phyloP scores from a whole-genome alignment of 2,113 vertebrate genomes.

The Marmota monax region DNA sequence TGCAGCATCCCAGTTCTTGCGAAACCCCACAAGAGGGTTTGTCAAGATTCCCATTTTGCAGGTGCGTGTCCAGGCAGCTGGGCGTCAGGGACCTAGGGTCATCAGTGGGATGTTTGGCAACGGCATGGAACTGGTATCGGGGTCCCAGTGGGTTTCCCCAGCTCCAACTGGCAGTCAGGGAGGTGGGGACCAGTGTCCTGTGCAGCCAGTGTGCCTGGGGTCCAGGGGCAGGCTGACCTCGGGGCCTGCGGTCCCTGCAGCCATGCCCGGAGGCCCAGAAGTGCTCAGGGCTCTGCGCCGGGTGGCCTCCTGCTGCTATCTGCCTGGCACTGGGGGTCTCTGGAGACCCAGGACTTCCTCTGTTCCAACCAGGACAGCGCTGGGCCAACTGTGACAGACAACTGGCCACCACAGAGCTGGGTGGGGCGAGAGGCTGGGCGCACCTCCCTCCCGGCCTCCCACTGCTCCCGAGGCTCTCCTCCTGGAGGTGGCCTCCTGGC shows the following conservation, averaged over 20 bases:
- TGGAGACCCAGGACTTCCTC: fast-evolving
- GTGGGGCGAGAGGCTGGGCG: fast-evolving
- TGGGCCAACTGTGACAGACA: background rate
- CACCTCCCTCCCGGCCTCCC: fast-evolving
- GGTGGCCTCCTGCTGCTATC: fast-evolving
- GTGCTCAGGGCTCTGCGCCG: fast-evolving
- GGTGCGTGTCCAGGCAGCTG: background rate
- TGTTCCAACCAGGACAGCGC: background rate
- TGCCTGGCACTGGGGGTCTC: too few species aligned
- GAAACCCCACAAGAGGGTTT: fast-evolving
- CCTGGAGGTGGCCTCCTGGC: background rate
- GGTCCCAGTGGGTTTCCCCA: fast-evolving
- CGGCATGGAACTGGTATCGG: fast-evolving
- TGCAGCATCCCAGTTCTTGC: too few species aligned
- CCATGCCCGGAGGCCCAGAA: background rate
- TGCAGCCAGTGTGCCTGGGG: fast-evolving
- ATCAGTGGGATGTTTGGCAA: background rate
- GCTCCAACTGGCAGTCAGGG: too few species aligned
- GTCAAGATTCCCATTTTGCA: fast-evolving
- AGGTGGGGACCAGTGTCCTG: fast-evolving
- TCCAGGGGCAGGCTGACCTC: fast-evolving
- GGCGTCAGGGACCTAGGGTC: background rate
- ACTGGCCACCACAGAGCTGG: fast-evolving
- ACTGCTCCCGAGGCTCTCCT: fast-evolving
- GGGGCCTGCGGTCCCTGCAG: fast-evolving